Evolutionary conservation across 1,140 invertebrate genomes (phyloP), one percentile per base, ranked within the genome.

Genomic region (Zaprionus tsacasi): DNA sequence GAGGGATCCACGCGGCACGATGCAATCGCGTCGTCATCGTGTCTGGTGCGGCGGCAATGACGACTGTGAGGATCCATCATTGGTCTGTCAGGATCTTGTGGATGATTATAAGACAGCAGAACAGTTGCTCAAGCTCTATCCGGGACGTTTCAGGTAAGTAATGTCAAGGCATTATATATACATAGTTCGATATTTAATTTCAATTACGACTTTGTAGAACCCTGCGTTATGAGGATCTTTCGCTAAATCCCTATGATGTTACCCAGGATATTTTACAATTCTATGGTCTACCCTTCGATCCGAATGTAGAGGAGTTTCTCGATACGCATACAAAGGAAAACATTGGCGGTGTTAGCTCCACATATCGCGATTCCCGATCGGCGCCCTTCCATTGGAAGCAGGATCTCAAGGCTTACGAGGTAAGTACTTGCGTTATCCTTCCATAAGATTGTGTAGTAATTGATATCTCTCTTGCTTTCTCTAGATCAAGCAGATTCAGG

Each of bases 371-470:
- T 91, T 97, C 97, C 6, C 96, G 96, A 89, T 95, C 94, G 25
- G 96, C 96, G 59, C 96, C 97, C 67, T 97, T 97, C 91, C 96
- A 96, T 88, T 98, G 97, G 97, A 95, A 95, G 73, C 94, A 94
- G 50, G 96, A 97, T 80, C 93, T 97, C 35, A 94, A 95, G 67
- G 95, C 94, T 59, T 94, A 95, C 10, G 95, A 96, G 91, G 95
- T 97, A 25, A 27, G 69, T 45, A 0, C 1, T 5, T 33, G 1
- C 6, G 4, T 3, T 15, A 30, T 27, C 4, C 15, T 17, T 1
- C 3, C 2, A 68, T 43, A 21, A 15, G 30, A 25, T 17, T 50
- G 3, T 50, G 12, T 15, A 56, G 15, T 52, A 7, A 1, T n/a
- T 61, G n/a, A n/a, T n/a, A n/a, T 8, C 30, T 6, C 11, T 8